Conservation (phyloP, 2,113 vertebrate genomes). For the rabbit (Oryctolagus cuniculus) region mOryCun1.1 NC_091444.1:54333001-54333500, state of each 20-base stretch:
- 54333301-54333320: too few relatives aligned
- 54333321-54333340: not conserved
- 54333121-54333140: not conserved
- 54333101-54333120: not conserved
- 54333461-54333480: not conserved
- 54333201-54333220: fast-evolving
- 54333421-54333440: not conserved
- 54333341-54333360: not conserved
- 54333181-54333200: not conserved
- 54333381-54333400: not conserved
- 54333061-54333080: not conserved
- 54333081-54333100: not conserved
- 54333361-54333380: not conserved
- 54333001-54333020: not conserved
- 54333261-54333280: too few relatives aligned
- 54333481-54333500: not conserved
- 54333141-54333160: not conserved
- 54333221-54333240: not conserved
- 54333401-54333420: not conserved
- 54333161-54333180: not conserved
- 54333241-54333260: too few relatives aligned
- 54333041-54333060: not conserved
- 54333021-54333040: not conserved
- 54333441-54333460: not conserved
- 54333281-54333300: not conserved